Base-by-base conservation (phyloP, 2,888 invertebrate genomes). In the Drosophila siamana region DNA sequence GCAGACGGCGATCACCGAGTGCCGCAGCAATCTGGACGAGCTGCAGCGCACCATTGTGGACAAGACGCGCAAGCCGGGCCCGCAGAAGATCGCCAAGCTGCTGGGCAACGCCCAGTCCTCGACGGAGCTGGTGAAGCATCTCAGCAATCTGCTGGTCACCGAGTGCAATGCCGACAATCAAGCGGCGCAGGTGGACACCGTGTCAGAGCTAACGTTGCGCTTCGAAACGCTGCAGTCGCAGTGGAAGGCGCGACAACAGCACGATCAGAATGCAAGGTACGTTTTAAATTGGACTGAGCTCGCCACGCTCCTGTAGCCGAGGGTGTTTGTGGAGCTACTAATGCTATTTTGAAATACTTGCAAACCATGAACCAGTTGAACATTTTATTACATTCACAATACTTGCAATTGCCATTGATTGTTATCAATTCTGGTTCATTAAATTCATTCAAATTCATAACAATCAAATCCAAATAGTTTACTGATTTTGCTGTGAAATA, bases 41-140 rank as follows among this genome's bases (percentile, higher is more conserved):
- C 92, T 97, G 19, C 94, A 96, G 89, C 93, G 92, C n/a, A 93
- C 94, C 0, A 94, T 96, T 3, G 83, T 76, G 44, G 93, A 93
- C 61, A 93, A 94, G 65, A 93, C 94, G 3, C 94, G 94, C 41
- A 94, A 94, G 11, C 93, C 94, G 4, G 94, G 95, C 8, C 95
- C 95, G 0, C 95, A 95, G 80, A 95, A 94, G 76, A 95, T 96
- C 55, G 95, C 96, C 54, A 96, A 95, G 92, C 93, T 95, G 54
- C 94, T 97, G 44, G 95, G 96, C 48, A 95, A 95, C 78, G 96
- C 97, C 72, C 95, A 96, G 85, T 96, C 97, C 6, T 95, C 95
- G 5, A 93, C 97, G 44, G 98, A 98, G 91, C 92, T 97, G 56
- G 95, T 97, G 22, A 95, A 95, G 89, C 97, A 97, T 93, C 93